Evolutionary conservation across 2,888 invertebrate genomes (phyloP).

Genomic region (Heliconius cydno): DNA sequence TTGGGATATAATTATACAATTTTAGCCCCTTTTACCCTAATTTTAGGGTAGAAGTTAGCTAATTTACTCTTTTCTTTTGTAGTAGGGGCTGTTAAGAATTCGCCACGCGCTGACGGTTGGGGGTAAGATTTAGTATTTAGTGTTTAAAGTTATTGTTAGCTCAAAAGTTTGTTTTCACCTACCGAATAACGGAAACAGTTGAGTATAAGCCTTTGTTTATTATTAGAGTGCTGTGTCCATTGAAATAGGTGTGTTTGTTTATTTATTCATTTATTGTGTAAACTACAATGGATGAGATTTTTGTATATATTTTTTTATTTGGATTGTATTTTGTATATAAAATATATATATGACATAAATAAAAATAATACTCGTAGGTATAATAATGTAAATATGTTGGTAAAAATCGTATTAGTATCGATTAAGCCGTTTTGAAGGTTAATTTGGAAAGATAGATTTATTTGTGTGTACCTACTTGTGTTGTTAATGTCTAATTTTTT

Average conservation of each 20-base stretch:
- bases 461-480: too few relatives aligned
- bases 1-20: background rate
- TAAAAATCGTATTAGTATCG: background rate
- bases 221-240: background rate
- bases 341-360: background rate
- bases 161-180: constrained; percentile 5
- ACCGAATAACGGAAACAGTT: background rate
- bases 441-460: background rate
- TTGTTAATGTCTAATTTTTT: background rate
- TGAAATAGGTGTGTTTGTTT: background rate
- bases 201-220: background rate
- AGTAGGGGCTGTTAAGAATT: constrained; percentile 44
- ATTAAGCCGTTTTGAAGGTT: background rate
- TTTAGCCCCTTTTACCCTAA: background rate
- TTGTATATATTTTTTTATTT: background rate
- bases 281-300: background rate
- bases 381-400: background rate
- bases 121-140: constrained; percentile 43
- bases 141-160: constrained; percentile 8
- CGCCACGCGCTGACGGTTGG: constrained; percentile 54
- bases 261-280: background rate
- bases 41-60: background rate
- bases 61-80: background rate
- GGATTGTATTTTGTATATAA: background rate
- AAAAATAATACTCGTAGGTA: background rate